Conservation (phyloP, 2,113 vertebrate species). For the Myrmophylax atrothorax region DNA sequence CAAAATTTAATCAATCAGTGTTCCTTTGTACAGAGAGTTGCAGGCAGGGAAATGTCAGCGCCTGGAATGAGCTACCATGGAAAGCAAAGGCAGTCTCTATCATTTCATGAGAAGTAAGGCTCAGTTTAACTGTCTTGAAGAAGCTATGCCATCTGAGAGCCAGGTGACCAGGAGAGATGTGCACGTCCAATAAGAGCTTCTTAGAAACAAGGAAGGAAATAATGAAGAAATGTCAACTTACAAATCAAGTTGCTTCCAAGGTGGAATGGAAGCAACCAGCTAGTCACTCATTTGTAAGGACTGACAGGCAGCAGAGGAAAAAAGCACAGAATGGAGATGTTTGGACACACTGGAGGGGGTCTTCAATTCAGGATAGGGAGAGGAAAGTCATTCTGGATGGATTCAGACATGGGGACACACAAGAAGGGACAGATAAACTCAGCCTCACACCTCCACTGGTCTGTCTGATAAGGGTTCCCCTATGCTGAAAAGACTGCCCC, state of each 20-base stretch:
- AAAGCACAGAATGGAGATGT: background rate
- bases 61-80: background rate
- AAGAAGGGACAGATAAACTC: background rate
- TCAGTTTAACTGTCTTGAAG: background rate
- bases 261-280: background rate
- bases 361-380: background rate
- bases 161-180: background rate
- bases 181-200: background rate
- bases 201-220: background rate
- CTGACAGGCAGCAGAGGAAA: background rate
- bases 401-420: background rate
- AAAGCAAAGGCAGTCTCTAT: background rate
- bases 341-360: background rate
- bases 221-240: background rate
- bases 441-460: background rate
- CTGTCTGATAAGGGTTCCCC: accelerated
- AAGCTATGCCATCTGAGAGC: background rate
- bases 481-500: background rate
- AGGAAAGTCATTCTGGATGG: background rate
- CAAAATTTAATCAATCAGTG: background rate
- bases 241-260: background rate
- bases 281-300: background rate
- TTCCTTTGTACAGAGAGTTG: background rate
- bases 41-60: background rate
- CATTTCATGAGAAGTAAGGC: background rate